Base-by-base conservation (phyloP, 2,797 vertebrate species). In the Gymnodraco acuticeps region DNA sequence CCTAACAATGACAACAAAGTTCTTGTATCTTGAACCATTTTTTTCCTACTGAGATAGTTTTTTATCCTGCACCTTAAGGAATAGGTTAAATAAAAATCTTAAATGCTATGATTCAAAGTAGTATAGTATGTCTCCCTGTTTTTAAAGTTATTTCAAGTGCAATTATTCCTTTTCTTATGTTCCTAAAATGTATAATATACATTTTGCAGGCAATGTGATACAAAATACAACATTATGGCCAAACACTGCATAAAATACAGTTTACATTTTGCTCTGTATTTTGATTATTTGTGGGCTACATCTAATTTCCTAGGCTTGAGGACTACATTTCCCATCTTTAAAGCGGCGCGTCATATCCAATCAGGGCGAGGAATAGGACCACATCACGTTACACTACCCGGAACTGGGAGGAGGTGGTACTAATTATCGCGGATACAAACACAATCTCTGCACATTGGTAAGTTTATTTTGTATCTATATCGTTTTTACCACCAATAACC, bases 301-400 rank as follows among this genome's bases (percentile, higher is more conserved):
- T 14, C 10, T 12, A 9, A 3, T 42, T 16, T 48, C 10, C 12
- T 0, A 14, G 15, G 0, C 3, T 33, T 14, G 70, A 64, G n/a
- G 27, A 93, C 92, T 91, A 89, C 90, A 92, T 60, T 70, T 85
- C 85, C 92, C 91, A 62, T 58, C 3, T 14, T 8, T 2, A 0
- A 0, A 11, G 0, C 7, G 8, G 3, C 0, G 2, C 74, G 62
- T 83, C 80, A 75, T 31, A 80, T 58, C 81, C 84, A 87, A 86
- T 87, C 86, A 85, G 41, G 56, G 66, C 33, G 8, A 69, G 42
- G 51, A 27, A 1, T 33, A 19, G 46, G 15, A 14, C 45, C 58
- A 65, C 48, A 41, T 31, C 41, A 31, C 45, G 60, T n/a, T 59
- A 38, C 9, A 78, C 81, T 88, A 91, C 85, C 91, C 31, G 82